Conservation (phyloP, 1,140 invertebrate species). For the Heliconius himera region DNA sequence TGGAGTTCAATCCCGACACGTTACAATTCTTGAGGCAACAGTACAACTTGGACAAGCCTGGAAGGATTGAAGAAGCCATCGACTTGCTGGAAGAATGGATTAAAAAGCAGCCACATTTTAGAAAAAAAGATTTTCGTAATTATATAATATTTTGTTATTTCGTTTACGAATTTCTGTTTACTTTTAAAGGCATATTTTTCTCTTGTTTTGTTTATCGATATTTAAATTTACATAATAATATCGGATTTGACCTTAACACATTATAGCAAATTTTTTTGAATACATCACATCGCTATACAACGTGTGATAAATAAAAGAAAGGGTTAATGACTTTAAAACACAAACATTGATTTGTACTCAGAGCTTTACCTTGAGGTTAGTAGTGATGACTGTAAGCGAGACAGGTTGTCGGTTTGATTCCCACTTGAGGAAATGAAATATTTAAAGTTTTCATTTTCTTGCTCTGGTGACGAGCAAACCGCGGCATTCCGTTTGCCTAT, state of each 20-base stretch:
- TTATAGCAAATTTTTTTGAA: no score
- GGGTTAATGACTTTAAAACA: no score
- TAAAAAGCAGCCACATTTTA: conserved; percentile 39
- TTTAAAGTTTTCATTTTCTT: not conserved
- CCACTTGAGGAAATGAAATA: not conserved
- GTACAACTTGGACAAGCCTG: conserved; percentile 35
- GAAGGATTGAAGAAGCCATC: conserved; percentile 36
- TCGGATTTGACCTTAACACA: no score
- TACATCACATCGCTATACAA: no score
- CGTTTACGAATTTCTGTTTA: not conserved
- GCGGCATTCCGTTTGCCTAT: no score
- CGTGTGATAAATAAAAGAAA: no score
- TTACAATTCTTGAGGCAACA: conserved; percentile 29
- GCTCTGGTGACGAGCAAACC: not conserved
- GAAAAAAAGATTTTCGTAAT: conserved; percentile 43
- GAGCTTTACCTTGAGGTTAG: no score
- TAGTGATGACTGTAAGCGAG: no score
- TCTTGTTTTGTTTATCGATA: no score
- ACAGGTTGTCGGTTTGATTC: not conserved
- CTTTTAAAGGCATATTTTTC: no score
- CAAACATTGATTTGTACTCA: no score
- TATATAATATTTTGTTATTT: not conserved
- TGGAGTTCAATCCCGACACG: conserved; percentile 36
- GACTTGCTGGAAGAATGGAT: conserved; percentile 41
- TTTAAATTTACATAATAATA: no score